phyloP scores from a whole-genome alignment of 2,888 invertebrate species.

The Palloptera scutellata region DNA sequence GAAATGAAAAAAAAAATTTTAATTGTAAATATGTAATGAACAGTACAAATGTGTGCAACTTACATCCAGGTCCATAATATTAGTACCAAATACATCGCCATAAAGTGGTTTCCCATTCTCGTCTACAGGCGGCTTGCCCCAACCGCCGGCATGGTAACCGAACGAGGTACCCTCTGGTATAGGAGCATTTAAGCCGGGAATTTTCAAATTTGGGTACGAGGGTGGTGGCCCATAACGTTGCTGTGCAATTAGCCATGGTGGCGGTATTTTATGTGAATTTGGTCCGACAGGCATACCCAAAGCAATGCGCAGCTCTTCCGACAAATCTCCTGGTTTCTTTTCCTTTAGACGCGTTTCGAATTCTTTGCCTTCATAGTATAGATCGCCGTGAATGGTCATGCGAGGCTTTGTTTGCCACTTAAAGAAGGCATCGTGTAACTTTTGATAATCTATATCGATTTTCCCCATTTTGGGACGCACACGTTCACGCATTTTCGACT shows the following conservation, averaged over 20 bases:
- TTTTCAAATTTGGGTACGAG: constrained; percentile 97
- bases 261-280: constrained; percentile 88
- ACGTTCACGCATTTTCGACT: constrained; percentile 97
- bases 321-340: constrained; percentile 97
- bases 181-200: constrained; percentile 96
- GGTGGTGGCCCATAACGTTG: constrained; percentile 94
- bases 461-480: constrained; percentile 97
- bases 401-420: constrained; percentile 99
- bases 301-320: constrained; percentile 94
- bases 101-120: constrained; percentile 97
- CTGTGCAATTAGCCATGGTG: constrained; percentile 84
- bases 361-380: constrained; percentile 99
- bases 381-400: constrained; percentile 98
- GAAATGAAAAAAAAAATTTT: constrained; percentile 56
- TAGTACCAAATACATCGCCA: constrained; percentile 97
- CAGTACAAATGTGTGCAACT: constrained; percentile 40
- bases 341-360: constrained; percentile 97
- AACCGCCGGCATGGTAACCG: constrained; percentile 99
- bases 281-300: constrained; percentile 99
- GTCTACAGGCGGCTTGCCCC: constrained; percentile 99
- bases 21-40: constrained; percentile 47
- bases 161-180: constrained; percentile 98
- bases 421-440: constrained; percentile 98
- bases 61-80: constrained; percentile 75
- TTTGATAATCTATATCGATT: constrained; percentile 99